Conservation (phyloP, 2,888 invertebrate species). For the Eudasyphora cyanicolor region DNA sequence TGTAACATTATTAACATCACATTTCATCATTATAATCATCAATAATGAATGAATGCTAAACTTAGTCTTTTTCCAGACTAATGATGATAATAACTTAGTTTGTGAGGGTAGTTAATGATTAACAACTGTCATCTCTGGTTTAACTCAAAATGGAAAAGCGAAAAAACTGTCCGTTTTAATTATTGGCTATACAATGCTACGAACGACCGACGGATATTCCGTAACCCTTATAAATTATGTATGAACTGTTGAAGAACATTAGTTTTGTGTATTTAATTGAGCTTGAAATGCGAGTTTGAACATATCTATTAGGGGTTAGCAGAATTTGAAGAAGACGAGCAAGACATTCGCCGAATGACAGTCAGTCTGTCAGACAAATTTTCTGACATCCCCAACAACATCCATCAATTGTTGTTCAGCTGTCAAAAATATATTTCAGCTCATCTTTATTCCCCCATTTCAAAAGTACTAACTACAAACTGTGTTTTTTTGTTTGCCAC, state of each 20-base stretch:
- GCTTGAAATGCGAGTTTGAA: neutral
- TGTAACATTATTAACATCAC: slow-evolving; percentile 2
- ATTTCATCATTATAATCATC: too few species aligned
- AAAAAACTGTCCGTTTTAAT: slow-evolving; percentile 7
- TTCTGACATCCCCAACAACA: slow-evolving; percentile 6
- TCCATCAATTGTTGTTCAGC: slow-evolving; percentile 27
- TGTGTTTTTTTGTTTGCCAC: neutral
- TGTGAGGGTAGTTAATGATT: slow-evolving; percentile 3
- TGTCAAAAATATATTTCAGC: slow-evolving; percentile 20
- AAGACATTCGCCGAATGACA: neutral
- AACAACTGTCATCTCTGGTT: slow-evolving; percentile 30
- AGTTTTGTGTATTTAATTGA: slow-evolving; percentile 6
- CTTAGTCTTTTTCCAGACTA: too few species aligned
- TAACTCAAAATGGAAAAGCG: neutral
- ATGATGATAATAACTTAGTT: neutral
- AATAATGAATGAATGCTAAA: too few species aligned
- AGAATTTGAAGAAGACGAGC: too few species aligned
- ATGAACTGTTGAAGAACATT: slow-evolving; percentile 3
- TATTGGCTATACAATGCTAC: neutral
- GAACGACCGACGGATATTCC: neutral
- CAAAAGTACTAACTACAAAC: neutral
- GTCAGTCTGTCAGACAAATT: neutral
- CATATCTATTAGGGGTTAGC: neutral
- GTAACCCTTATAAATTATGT: slow-evolving; percentile 26
- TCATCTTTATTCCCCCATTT: neutral